These are phyloP conservation scores for Andrena minutula DNA, from an alignment of 2,888 invertebrate genomes.

Conservation along the genomic window DNA sequence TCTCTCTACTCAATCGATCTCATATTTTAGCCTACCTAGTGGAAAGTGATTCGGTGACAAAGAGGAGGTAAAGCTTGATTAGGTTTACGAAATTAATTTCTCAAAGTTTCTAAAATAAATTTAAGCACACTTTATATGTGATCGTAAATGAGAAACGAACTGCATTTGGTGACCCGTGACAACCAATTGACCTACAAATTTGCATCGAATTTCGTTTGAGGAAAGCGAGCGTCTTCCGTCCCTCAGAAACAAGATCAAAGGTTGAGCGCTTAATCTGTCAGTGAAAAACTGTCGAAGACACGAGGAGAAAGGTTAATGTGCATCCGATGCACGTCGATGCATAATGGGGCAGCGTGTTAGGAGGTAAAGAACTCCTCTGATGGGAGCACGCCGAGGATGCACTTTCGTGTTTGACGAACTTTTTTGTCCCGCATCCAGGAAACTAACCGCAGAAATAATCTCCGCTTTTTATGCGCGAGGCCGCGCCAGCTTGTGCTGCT, in stretches of 20 bases:
- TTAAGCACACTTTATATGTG: too few relatives aligned
- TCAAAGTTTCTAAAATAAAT: too few relatives aligned
- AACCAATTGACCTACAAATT: too few relatives aligned
- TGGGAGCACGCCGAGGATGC: slow-evolving; percentile 14
- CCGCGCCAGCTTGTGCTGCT: slow-evolving; percentile 12
- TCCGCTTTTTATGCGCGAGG: slow-evolving; percentile 53
- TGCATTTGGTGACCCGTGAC: too few relatives aligned
- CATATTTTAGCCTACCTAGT: too few relatives aligned
- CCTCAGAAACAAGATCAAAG: neutral
- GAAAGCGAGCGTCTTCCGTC: neutral
- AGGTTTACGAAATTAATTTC: too few relatives aligned
- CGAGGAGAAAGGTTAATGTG: slow-evolving; percentile 1
- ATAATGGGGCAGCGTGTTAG: slow-evolving; percentile 35
- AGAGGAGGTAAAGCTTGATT: too few relatives aligned
- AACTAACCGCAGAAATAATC: slow-evolving; percentile 49
- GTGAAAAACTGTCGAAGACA: neutral
- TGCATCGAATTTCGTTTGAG: neutral
- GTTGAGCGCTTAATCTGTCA: neutral
- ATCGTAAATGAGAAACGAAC: too few relatives aligned
- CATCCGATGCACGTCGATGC: slow-evolving; percentile 36
- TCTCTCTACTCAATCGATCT: too few relatives aligned
- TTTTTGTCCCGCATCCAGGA: slow-evolving; percentile 35
- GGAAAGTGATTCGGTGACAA: too few relatives aligned
- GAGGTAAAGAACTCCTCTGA: slow-evolving; percentile 19
- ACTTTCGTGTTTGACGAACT: slow-evolving; percentile 57